A percentile compares a stretch with the other conserved stretches of the same genome.
Conservation (phyloP, 2,888 invertebrate species). For the Ochlodes sylvanus region DNA sequence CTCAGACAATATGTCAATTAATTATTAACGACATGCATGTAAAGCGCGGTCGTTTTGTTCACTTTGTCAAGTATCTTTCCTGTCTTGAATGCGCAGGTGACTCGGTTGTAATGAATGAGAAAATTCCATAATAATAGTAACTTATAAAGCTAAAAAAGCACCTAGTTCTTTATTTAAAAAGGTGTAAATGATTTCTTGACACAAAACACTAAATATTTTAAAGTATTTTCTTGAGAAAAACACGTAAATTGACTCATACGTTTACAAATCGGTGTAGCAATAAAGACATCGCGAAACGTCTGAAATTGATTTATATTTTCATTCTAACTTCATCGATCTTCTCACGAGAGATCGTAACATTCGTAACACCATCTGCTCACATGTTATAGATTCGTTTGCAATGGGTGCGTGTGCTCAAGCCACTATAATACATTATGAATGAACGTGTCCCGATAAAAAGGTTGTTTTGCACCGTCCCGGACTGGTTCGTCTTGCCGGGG, state of each 20-base stretch:
- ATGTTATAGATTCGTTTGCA: constrained; percentile 59
- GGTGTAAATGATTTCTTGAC: not conserved
- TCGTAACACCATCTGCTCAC: constrained; percentile 9
- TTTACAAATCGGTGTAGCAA: constrained; percentile 7
- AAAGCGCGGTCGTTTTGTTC: constrained; percentile 30
- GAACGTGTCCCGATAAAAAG: constrained; percentile 75
- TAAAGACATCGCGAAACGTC: constrained; percentile 23
- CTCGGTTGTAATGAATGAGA: constrained; percentile 21
- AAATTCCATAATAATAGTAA: constrained; percentile 21
- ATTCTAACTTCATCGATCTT: constrained; percentile 25
- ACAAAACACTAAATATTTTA: not conserved
- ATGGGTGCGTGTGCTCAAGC: constrained; percentile 60
- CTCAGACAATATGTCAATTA: constrained; percentile 38
- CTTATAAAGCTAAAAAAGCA: not conserved
- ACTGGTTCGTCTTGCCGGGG: constrained; percentile 72
- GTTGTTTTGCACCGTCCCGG: constrained; percentile 58
- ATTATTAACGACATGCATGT: constrained; percentile 37
- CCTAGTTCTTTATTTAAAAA: not conserved
- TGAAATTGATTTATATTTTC: constrained; percentile 26
- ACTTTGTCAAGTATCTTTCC: constrained; percentile 32
- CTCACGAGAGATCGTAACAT: constrained; percentile 47
- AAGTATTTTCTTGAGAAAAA: not conserved
- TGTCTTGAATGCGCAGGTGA: constrained; percentile 32
- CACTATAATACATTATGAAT: constrained; percentile 81
- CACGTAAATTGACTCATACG: constrained; percentile 5